These are phyloP conservation scores for Dasysyrphus albostriatus DNA, from an alignment of 2,888 invertebrate genomes.

Conservation along the genomic window DNA sequence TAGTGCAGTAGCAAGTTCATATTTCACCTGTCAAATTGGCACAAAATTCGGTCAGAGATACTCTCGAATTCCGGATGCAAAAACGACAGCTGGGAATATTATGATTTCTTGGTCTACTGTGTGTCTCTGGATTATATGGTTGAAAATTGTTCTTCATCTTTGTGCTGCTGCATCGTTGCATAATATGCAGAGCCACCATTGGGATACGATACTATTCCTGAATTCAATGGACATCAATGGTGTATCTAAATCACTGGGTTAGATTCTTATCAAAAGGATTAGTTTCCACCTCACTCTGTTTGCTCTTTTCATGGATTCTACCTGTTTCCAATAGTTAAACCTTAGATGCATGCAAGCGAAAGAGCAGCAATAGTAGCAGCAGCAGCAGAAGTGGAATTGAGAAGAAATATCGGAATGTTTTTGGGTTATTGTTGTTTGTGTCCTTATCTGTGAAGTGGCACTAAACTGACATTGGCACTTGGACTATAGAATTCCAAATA, in stretches of 20 bases:
- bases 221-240: slow-evolving; percentile 53
- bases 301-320: slow-evolving; percentile 30
- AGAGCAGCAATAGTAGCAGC: neutral
- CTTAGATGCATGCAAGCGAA: slow-evolving; percentile 5
- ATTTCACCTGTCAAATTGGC: slow-evolving; percentile 74
- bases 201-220: slow-evolving; percentile 39
- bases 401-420: slow-evolving; percentile 59
- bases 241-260: slow-evolving; percentile 70
- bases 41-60: slow-evolving; percentile 58
- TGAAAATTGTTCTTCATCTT: slow-evolving; percentile 34
- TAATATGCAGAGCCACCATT: slow-evolving; percentile 39
- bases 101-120: slow-evolving; percentile 31
- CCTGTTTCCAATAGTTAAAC: slow-evolving; percentile 47
- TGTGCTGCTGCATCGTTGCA: slow-evolving; percentile 56
- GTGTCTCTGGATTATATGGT: slow-evolving; percentile 12
- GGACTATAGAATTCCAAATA: slow-evolving; percentile 34
- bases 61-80: slow-evolving; percentile 64
- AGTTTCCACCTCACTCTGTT: slow-evolving; percentile 49
- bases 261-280: slow-evolving; percentile 75
- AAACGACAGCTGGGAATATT: slow-evolving; percentile 58
- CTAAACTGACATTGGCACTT: slow-evolving; percentile 71
- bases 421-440: slow-evolving; percentile 62
- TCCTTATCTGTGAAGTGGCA: slow-evolving; percentile 56
- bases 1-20: slow-evolving; percentile 48
- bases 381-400: slow-evolving; percentile 11